Conservation (phyloP, 2,888 invertebrate species). For the Geophilus truncorum region DNA sequence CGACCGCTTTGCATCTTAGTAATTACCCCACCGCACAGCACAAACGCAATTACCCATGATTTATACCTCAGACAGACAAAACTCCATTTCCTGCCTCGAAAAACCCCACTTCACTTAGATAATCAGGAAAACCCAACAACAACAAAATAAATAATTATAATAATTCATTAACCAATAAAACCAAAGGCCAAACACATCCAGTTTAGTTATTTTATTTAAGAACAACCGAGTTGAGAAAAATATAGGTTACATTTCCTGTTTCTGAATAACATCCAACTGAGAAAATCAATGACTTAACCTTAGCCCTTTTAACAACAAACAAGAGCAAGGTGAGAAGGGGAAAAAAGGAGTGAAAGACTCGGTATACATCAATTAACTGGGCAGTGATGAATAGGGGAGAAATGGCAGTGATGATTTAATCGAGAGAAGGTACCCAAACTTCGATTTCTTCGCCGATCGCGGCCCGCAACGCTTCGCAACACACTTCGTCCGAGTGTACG, state of each 20-base stretch:
- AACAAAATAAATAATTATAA: too few relatives aligned
- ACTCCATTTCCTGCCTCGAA: too few relatives aligned
- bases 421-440: slow-evolving; percentile 32
- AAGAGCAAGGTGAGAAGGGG: background rate
- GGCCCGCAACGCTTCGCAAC: slow-evolving; percentile 52
- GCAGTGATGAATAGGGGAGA: background rate
- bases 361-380: background rate
- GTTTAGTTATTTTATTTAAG: background rate
- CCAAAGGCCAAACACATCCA: too few relatives aligned
- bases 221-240: background rate
- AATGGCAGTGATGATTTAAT: background rate
- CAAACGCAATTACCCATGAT: background rate
- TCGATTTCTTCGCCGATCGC: slow-evolving; percentile 44
- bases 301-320: too few relatives aligned
- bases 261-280: background rate
- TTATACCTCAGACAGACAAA: too few relatives aligned
- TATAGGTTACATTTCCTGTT: background rate
- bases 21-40: background rate
- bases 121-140: too few relatives aligned
- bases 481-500: slow-evolving; percentile 49
- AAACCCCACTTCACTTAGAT: too few relatives aligned
- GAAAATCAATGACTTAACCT: background rate
- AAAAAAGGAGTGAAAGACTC: background rate
- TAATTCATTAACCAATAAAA: background rate
- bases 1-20: background rate